These are phyloP conservation scores for Phataginus tricuspis DNA, from an alignment of 2,797 vertebrate genomes.

Conservation along the genomic window DNA sequence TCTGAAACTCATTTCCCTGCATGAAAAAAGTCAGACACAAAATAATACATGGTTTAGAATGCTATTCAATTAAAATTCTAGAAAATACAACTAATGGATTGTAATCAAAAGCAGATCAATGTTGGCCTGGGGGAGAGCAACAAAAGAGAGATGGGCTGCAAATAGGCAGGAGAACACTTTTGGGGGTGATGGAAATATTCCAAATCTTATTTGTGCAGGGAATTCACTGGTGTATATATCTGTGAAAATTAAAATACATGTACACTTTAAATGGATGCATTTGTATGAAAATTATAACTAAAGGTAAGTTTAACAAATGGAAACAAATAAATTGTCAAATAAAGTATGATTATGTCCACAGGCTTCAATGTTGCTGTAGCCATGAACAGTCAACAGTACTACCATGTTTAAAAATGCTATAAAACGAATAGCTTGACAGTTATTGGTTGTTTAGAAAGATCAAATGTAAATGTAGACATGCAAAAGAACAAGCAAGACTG, in stretches of 20 bases:
- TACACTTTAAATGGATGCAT: not conserved
- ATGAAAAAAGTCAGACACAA: not conserved
- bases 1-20: not conserved
- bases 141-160: not conserved
- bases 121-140: not conserved
- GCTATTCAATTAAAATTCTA: slow-evolving; percentile 4
- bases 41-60: not conserved
- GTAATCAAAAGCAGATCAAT: not conserved
- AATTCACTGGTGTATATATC: not conserved
- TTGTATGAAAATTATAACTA: not conserved
- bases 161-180: not conserved
- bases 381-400: not conserved
- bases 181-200: not conserved
- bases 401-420: not conserved
- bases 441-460: not conserved
- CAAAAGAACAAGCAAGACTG: not conserved
- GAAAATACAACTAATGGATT: not conserved
- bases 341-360: not conserved
- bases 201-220: not conserved
- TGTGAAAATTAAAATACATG: not conserved
- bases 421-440: not conserved
- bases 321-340: not conserved
- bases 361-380: not conserved
- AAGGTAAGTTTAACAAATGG: not conserved
- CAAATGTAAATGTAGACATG: not conserved